These are phyloP conservation scores for Charadrius vociferus DNA, from an alignment of 2,113 vertebrate genomes.

Conservation along the genomic window DNA sequence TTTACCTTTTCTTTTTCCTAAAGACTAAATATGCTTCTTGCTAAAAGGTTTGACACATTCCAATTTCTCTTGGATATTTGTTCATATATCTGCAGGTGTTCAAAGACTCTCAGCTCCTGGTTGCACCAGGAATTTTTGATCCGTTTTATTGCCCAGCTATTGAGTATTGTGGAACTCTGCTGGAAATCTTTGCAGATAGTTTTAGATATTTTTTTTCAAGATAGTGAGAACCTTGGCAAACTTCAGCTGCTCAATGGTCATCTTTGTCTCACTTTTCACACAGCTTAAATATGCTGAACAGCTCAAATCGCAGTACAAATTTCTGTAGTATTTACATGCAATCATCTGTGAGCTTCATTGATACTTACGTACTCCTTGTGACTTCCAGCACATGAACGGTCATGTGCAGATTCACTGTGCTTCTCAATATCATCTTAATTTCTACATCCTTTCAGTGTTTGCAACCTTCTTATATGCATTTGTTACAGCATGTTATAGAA, in stretches of 20 bases:
- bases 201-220: neutral
- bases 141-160: neutral
- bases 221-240: neutral
- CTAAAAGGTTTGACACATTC: constrained; percentile 24
- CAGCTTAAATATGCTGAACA: neutral
- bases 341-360: neutral
- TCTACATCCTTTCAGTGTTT: neutral
- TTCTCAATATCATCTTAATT: neutral
- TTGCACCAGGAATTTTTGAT: constrained; percentile 52
- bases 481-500: neutral
- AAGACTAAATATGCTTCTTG: neutral
- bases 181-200: neutral
- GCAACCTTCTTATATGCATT: neutral
- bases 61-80: constrained; percentile 74
- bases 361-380: neutral
- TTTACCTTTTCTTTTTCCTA: neutral
- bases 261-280: neutral
- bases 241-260: neutral
- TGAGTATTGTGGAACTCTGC: neutral
- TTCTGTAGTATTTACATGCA: neutral
- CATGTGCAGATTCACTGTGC: neutral
- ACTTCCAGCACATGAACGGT: neutral
- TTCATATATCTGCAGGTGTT: constrained; percentile 79
- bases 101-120: constrained; percentile 76
- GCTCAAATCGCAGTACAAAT: neutral